Percentiles rank a stretch among this genome's conserved stretches.
These are phyloP conservation scores for Tragelaphus oryx DNA, from an alignment of 2,797 vertebrate species.

Conservation along the genomic window DNA sequence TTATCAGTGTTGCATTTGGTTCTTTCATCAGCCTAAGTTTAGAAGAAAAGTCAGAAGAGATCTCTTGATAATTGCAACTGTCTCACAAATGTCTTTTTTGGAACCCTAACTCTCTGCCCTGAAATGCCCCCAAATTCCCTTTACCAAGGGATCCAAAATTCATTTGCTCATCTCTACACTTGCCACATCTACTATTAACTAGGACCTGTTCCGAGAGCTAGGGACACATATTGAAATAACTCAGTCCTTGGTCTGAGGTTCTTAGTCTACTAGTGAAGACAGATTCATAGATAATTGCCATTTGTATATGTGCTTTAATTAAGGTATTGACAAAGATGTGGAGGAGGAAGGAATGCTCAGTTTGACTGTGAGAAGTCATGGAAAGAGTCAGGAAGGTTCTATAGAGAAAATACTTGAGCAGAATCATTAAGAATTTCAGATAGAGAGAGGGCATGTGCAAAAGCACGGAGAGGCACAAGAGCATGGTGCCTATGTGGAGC, in stretches of 20 bases:
- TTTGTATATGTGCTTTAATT: not conserved
- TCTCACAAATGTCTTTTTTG: not conserved
- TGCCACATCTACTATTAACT: not conserved
- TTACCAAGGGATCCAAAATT: not conserved
- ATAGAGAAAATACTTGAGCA: not conserved
- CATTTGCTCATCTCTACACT: not conserved
- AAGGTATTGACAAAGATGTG: not conserved
- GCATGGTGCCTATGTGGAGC: not conserved
- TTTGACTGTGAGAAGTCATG: not conserved
- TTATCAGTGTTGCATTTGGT: not conserved
- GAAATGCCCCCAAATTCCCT: not conserved
- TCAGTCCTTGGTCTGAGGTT: not conserved
- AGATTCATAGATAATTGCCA: not conserved
- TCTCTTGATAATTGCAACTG: not conserved
- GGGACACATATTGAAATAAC: not conserved
- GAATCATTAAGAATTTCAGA: not conserved
- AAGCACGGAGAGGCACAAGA: not conserved
- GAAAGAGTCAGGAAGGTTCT: not conserved
- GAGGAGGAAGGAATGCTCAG: not conserved
- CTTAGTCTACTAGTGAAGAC: not conserved
- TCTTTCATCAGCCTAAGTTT: not conserved
- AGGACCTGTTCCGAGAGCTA: not conserved
- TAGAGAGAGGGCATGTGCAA: not conserved
- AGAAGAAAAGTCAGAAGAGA: not conserved
- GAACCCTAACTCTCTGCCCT: not conserved